A percentile compares a stretch with the other conserved stretches of the same genome.
Conservation (phyloP, 2,888 invertebrate species). For the Eutolmus rufibarbis region DNA sequence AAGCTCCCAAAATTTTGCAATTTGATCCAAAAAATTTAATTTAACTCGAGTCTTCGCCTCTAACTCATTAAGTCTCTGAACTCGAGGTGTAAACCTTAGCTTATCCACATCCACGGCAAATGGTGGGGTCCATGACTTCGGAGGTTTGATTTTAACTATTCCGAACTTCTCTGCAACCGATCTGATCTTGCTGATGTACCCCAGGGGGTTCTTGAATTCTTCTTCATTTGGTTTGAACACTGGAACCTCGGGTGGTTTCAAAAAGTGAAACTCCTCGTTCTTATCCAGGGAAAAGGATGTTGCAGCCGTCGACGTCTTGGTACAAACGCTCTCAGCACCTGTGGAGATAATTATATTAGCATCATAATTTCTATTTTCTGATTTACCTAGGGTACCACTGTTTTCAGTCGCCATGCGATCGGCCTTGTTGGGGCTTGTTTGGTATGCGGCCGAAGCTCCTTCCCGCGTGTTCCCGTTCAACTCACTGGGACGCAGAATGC, state of each 20-base stretch:
- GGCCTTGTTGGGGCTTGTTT: neutral
- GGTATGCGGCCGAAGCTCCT: neutral
- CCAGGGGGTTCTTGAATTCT: constrained; percentile 95
- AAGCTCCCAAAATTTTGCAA: constrained; percentile 98
- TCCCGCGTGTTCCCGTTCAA: neutral
- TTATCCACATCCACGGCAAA: constrained; percentile 98
- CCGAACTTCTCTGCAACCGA: constrained; percentile 95
- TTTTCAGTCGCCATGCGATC: neutral
- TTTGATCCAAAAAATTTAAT: constrained; percentile 95
- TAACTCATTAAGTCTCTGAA: constrained; percentile 95
- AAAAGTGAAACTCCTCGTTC: constrained; percentile 79
- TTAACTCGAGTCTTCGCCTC: constrained; percentile 97
- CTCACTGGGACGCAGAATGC: constrained; percentile 7
- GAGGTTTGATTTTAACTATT: constrained; percentile 98
- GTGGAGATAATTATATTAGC: neutral
- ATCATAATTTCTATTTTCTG: neutral
- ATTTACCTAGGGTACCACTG: neutral
- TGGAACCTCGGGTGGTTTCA: constrained; percentile 91
- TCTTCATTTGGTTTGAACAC: constrained; percentile 93
- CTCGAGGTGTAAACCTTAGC: constrained; percentile 93
- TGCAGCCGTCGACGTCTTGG: neutral
- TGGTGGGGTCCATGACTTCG: constrained; percentile 70
- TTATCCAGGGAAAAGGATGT: constrained; percentile 63
- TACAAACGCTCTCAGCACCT: neutral
- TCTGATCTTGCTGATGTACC: constrained; percentile 95